phyloP scores from a whole-genome alignment of 2,797 vertebrate genomes.

The Muscicapa striata region DNA sequence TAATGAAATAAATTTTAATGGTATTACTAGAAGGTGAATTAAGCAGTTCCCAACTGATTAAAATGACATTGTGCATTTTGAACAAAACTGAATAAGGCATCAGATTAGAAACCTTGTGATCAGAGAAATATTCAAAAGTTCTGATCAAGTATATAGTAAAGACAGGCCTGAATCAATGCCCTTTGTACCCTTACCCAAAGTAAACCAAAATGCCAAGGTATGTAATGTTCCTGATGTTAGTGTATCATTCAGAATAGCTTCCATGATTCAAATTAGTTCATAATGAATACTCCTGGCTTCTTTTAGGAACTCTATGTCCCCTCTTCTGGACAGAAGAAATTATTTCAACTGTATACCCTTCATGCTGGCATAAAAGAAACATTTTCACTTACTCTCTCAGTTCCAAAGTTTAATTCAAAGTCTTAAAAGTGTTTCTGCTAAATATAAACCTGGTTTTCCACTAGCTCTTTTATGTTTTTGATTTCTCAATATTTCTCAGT shows the following conservation, averaged over 20 bases:
- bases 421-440: constrained; percentile 36
- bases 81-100: background rate
- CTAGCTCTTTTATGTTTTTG: constrained; percentile 26
- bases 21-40: background rate
- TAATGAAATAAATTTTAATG: background rate
- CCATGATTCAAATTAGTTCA: background rate
- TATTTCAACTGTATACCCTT: background rate
- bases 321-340: background rate
- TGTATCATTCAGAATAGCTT: background rate
- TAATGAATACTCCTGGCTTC: background rate
- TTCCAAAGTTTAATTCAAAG: constrained; percentile 19
- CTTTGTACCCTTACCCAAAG: background rate
- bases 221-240: background rate
- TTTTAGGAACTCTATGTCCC: background rate
- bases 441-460: constrained; percentile 38
- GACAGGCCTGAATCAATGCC: background rate
- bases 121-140: background rate
- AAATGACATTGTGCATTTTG: background rate
- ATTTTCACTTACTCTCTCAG: background rate
- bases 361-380: background rate
- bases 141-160: background rate
- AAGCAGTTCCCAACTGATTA: background rate
- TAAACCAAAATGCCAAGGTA: background rate
- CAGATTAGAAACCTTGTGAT: background rate
- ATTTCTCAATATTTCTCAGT: constrained; percentile 46